Base-by-base conservation (phyloP, 2,797 vertebrate genomes). In the Philypnodon macrostomus region DNA sequence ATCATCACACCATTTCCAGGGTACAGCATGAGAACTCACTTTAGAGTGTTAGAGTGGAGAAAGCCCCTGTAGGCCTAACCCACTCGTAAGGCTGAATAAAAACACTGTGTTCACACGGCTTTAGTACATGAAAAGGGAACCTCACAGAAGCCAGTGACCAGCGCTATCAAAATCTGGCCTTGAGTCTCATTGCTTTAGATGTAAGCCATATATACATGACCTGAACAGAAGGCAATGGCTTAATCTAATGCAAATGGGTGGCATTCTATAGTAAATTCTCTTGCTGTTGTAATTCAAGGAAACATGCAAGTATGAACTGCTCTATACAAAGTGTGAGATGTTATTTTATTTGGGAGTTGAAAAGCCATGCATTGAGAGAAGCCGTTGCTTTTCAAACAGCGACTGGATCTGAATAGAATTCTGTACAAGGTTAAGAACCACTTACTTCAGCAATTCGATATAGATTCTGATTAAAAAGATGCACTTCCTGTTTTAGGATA, bases 1-100 rank as follows among this genome's bases (percentile, higher is more conserved):
- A 89, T 82, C 55, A 64, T 68, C 67, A 51, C 75, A 80, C 75
- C 81, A 83, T 80, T 85, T 87, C 68, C 70, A 75, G 63, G 78
- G 63, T 31, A 65, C 63, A 75, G 70, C 81, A 75, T 68, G 81
- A 83, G 75, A 77, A 67, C 67, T 71, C 60, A 67, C 68, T 80
- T 78, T 75, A 70, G 65, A 79, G 79, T 63, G 80, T 68, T 70
- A 62, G 66, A 79, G 70, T 67, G 75, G 75, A 59, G 71, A 73
- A 76, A 74, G 10, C 45, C 74, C 66, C 65, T 67, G 67, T 58
- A 58, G 67, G 75, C 70, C 63, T 63, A 61, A 58, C 57, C 72
- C 72, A 67, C 65, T 79, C 60, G 38, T 59, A 53, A 63, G 55
- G 66, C 48, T 47, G 47, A 74, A 14, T 53, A 63, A 64, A 68